Evolutionary conservation across 2,888 invertebrate genomes (phyloP).

Genomic region (Hanleya hanleyi): DNA sequence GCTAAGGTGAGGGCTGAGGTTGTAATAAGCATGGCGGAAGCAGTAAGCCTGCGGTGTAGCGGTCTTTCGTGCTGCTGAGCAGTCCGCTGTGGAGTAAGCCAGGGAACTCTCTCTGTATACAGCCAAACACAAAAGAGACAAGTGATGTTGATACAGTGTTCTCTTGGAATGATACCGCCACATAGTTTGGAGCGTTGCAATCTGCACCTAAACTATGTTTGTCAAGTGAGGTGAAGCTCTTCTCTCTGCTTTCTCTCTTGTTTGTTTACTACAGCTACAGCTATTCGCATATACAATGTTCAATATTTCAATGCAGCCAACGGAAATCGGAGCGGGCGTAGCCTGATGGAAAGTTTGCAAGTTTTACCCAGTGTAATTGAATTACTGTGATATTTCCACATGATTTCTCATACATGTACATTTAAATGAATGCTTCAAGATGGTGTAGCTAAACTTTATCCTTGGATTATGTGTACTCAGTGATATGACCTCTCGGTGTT

Average conservation of each 20-base stretch:
- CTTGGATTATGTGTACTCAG: too few relatives aligned
- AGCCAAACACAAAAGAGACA: conserved; percentile 10
- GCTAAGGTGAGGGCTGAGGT: background rate
- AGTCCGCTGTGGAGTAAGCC: background rate
- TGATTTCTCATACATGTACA: too few relatives aligned
- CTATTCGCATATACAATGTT: background rate
- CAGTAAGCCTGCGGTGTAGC: background rate
- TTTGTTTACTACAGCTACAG: background rate
- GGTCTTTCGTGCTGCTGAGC: background rate
- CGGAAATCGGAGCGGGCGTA: background rate
- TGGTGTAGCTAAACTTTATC: too few relatives aligned
- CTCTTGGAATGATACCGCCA: background rate
- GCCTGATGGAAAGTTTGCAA: too few relatives aligned
- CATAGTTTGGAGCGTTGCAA: background rate
- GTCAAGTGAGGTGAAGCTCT: conserved; percentile 5
- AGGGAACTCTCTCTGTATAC: background rate
- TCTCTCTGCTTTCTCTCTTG: too few relatives aligned
- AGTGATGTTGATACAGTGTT: conserved; percentile 12
- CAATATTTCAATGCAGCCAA: background rate
- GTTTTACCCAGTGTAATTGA: too few relatives aligned
- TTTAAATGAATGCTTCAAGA: too few relatives aligned
- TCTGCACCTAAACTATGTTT: conserved; percentile 9
- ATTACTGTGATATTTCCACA: too few relatives aligned
- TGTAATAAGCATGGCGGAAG: background rate
- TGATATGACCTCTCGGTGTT: background rate